phyloP scores from a whole-genome alignment of 2,797 vertebrate species.

The Cossypha heuglini region DNA sequence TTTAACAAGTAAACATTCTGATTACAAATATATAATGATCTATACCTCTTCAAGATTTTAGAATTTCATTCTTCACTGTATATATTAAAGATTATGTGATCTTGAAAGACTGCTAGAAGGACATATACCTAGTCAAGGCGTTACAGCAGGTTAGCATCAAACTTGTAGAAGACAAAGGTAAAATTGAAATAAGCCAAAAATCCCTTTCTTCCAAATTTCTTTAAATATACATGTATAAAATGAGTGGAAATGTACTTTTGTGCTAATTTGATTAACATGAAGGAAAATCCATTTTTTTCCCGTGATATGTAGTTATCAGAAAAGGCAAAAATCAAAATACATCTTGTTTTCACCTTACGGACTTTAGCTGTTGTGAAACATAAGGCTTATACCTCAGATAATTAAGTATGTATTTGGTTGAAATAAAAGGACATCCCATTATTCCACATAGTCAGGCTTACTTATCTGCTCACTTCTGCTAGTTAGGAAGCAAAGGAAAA shows the following conservation, averaged over 20 bases:
- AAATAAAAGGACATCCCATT: neutral
- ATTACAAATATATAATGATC: neutral
- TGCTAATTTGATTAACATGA: neutral
- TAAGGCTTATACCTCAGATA: neutral
- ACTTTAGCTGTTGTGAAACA: neutral
- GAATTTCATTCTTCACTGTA: neutral
- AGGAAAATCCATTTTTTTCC: neutral
- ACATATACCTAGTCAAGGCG: accelerated
- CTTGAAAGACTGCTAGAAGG: neutral
- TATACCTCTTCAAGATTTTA: neutral
- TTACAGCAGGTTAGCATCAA: neutral
- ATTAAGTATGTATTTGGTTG: neutral
- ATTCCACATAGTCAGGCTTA: neutral
- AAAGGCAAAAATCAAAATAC: neutral
- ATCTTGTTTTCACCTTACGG: neutral
- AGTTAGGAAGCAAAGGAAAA: neutral
- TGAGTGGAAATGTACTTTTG: neutral
- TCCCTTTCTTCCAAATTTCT: neutral
- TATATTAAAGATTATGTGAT: neutral
- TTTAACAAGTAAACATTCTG: neutral
- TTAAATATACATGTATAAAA: neutral
- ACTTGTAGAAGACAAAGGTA: neutral
- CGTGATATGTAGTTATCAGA: neutral
- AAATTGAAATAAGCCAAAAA: neutral
- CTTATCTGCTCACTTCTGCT: neutral